Evolutionary conservation across 2,113 vertebrate genomes (phyloP), one percentile per base, ranked within the genome.

Genomic region (Sinocyclocheilus anophthalmus): DNA sequence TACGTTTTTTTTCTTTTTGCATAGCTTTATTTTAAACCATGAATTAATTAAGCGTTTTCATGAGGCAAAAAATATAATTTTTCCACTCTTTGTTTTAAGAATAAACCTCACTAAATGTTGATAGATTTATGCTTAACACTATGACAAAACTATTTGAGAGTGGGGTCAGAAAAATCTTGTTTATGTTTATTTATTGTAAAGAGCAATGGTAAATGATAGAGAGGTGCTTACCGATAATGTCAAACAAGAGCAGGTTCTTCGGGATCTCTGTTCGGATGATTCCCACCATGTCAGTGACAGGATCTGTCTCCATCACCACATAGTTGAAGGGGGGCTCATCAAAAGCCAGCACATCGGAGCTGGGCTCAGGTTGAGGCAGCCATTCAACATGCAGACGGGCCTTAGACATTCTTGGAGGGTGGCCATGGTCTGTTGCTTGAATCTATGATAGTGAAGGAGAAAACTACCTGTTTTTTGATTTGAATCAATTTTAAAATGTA

Each of bases 261-360:
- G 94, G 91, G 81, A 93, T 95, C 89, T 99, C 97, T 0, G 94
- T 97, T 88, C 95, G 95, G 93, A 99, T 95, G 91, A 99, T 95
- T 33, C 98, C 98, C 92, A 98, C 96, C 97, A 99, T 97, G 85
- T 98, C 96, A 87, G 96, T 97, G 87, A 99, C 95, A 0, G 95
- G 96, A 50, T 99, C 97, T 0, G 96, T 98, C 89, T 99, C 98
- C 97, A 99, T 98, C 90, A 98, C 96, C 0, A 97, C 95, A 0
- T 98, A 98, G 91, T 95, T 96, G 81, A 96, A 97, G 88, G 95
- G 95, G 2, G 94, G 93, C 20, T 99, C 98, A 0, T 98, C 97
- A 0, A 99, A 99, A 9, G 94, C 92, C 76, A 98, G 93, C 0
- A 93, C 93, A 14, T 97, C 95, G 0, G 93, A 87, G 33, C 95